Evolutionary conservation across 2,113 vertebrate genomes (phyloP), one percentile per base, ranked within the genome.

Genomic region (Salvelinus fontinalis): DNA sequence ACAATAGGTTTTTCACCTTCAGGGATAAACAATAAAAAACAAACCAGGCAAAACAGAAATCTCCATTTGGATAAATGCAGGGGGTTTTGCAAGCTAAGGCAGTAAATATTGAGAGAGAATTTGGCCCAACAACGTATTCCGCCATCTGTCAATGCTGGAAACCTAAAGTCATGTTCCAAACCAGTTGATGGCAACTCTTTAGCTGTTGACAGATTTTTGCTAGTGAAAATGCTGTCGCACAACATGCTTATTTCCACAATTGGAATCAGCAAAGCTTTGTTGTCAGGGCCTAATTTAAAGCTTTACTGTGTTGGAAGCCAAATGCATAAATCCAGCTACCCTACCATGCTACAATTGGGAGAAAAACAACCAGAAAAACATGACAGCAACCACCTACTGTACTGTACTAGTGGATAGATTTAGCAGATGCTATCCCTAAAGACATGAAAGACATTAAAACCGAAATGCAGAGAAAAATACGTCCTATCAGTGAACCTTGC

Each of bases 51-150:
- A 54, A 54, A 54, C 51, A 4, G 51, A 16, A 54, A 54, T 54
- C 14, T 54, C 51, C 16, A 54, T 54, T 54, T 54, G 51, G 51
- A 54, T 54, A 54, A 54, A 54, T 44, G 9, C 51, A 54, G 51
- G 12, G 12, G 12, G 16, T 18, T 54, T 14, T 54, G 51, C 51
- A 54, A 54, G 16, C 51, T 18, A 44, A 54, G 49, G 14, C 48
- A 8, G 60, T 71, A 75, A 71, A 71, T 75, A 51, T 71, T 67
- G 57, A 57, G 74, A 80, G 66, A 54, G 39, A 75, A 51, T 71
- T 31, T 60, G 62, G 70, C 69, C 16, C 13, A 22, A 26, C 48
- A 18, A 12, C 71, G 62, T 49, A 44, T 26, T 60, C 73, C 4
- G 70, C 29, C 78, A 75, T 72, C 74, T 66, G 70, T 79, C 59